Evolutionary conservation across 2,797 vertebrate genomes (phyloP).

Genomic region (Peromyscus eremicus): DNA sequence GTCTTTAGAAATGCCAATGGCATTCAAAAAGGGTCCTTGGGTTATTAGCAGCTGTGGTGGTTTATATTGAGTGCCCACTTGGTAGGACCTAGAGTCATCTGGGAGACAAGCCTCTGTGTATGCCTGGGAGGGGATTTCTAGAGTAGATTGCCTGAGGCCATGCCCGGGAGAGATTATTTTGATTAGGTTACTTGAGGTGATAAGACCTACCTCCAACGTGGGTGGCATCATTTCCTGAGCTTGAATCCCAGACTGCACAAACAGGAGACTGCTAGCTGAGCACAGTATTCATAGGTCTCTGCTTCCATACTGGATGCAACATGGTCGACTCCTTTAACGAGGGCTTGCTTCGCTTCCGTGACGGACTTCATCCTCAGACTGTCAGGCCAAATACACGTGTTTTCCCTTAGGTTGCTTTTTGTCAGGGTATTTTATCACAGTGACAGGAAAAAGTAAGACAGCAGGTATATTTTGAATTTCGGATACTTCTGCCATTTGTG

Average conservation of each 20-base stretch:
- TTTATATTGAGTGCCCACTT: background rate
- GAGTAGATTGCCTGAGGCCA: background rate
- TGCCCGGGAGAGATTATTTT: background rate
- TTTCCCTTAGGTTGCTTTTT: background rate
- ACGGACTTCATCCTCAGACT: background rate
- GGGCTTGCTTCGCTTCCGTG: background rate
- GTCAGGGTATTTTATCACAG: background rate
- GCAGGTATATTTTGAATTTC: background rate
- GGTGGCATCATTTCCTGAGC: background rate
- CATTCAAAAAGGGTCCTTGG: background rate
- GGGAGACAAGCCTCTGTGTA: background rate
- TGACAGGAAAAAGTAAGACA: background rate
- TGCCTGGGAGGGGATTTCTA: background rate
- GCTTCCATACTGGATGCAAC: background rate
- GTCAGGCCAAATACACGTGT: no score
- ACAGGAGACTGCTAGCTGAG: background rate
- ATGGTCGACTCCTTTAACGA: fast-evolving
- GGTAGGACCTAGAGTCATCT: background rate
- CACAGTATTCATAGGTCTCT: background rate
- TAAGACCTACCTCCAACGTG: background rate
- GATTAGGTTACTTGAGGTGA: background rate
- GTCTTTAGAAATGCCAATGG: background rate
- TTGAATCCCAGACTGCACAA: background rate
- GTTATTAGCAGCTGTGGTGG: background rate
- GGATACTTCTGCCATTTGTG: background rate